phyloP scores from a whole-genome alignment of 2,113 vertebrate genomes.

The Egretta garzetta region DNA sequence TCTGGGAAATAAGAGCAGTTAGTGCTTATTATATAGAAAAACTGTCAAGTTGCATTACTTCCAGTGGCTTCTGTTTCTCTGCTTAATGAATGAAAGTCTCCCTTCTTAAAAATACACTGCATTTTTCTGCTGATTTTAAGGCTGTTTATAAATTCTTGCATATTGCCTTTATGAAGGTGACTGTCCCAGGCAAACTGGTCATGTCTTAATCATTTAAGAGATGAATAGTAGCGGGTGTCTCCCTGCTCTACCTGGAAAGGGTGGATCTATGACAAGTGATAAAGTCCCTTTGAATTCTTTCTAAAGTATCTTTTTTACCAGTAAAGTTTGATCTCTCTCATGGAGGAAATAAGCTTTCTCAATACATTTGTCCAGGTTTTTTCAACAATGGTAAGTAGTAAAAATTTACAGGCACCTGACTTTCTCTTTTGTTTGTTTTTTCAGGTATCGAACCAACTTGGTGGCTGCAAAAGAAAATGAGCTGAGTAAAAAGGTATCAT shows the following conservation, averaged over 20 bases:
- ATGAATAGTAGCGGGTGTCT: background rate
- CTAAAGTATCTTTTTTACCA: background rate
- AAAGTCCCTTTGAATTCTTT: background rate
- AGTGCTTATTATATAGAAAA: conserved; percentile 14
- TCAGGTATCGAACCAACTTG: conserved; percentile 89
- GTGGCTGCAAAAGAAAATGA: conserved; percentile 85
- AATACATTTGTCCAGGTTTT: background rate
- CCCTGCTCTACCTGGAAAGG: background rate
- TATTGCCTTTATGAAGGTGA: background rate
- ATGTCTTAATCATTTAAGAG: background rate
- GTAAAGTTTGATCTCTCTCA: background rate
- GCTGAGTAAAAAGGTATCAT: conserved; percentile 78
- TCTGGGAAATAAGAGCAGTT: conserved; percentile 22
- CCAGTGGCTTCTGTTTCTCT: conserved; percentile 9
- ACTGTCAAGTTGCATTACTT: conserved; percentile 45
- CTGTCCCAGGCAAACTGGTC: background rate
- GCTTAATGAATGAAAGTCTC: conserved; percentile 6
- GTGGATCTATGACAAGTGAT: background rate
- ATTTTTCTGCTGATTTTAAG: background rate
- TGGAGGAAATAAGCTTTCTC: background rate
- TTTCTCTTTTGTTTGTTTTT: background rate
- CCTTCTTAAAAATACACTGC: background rate
- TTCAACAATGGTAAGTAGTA: background rate
- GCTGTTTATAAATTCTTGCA: background rate
- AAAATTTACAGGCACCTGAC: background rate